Evolutionary conservation across 2,113 vertebrate species (phyloP).

Genomic region (Nerophis lumbriciformis): DNA sequence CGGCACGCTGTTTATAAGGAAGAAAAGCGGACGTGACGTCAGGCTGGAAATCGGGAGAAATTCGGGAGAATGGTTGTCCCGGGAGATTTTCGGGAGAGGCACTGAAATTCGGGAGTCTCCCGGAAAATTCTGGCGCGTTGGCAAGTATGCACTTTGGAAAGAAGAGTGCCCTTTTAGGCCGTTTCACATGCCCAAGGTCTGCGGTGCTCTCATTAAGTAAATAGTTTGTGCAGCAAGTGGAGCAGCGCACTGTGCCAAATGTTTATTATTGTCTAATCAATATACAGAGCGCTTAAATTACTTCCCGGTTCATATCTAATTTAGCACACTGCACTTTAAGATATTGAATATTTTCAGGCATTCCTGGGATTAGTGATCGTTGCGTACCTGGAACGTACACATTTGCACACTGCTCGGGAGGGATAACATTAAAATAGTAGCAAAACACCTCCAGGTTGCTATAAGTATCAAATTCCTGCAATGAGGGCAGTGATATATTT

Average conservation of each 20-base stretch:
- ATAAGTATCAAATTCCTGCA: too few species aligned
- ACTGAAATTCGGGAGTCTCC: too few species aligned
- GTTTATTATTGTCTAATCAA: conserved; percentile 3
- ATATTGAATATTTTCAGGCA: neutral
- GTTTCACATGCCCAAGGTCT: neutral
- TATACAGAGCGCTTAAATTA: neutral
- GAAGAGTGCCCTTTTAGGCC: conserved; percentile 1
- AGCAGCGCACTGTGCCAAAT: neutral
- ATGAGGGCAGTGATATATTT: too few species aligned
- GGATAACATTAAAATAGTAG: too few species aligned
- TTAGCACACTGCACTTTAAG: conserved; percentile 2
- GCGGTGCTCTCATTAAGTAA: neutral
- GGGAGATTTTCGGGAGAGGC: too few species aligned
- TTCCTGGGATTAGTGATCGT: too few species aligned
- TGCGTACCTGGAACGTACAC: neutral
- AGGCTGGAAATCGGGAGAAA: too few species aligned
- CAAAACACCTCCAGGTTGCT: too few species aligned
- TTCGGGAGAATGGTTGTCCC: too few species aligned
- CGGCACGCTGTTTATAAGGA: too few species aligned
- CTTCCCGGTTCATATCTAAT: neutral
- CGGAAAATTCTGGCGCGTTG: too few species aligned
- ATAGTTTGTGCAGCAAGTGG: neutral
- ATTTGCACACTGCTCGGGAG: neutral
- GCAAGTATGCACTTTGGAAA: neutral
- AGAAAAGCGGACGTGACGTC: too few species aligned